phyloP scores from a whole-genome alignment of 2,113 vertebrate species.

The Baryphthengus martii region DNA sequence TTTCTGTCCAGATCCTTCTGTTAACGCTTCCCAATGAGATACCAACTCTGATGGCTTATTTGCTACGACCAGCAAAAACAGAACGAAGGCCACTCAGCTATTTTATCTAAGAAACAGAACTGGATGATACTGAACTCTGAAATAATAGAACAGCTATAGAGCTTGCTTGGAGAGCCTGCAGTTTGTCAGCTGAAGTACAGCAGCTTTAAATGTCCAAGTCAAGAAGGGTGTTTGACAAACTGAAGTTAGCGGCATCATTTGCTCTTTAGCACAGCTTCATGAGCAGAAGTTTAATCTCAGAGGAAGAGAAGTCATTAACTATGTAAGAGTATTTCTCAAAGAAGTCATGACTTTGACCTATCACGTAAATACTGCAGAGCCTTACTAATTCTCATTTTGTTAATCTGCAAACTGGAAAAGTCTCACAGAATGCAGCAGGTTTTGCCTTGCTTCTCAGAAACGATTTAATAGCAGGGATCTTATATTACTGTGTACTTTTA shows the following conservation, averaged over 20 bases:
- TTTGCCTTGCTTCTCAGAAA: neutral
- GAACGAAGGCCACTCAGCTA: neutral
- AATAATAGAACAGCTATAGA: neutral
- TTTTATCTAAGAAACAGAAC: neutral
- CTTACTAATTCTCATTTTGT: constrained; percentile 57
- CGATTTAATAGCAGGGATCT: constrained; percentile 1
- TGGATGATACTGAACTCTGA: neutral
- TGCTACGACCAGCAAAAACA: neutral
- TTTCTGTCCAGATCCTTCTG: neutral
- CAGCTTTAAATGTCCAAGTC: neutral
- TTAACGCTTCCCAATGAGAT: neutral
- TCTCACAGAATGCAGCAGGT: neutral
- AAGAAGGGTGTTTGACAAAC: constrained; percentile 34
- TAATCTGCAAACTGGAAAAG: constrained; percentile 49
- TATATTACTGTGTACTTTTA: neutral
- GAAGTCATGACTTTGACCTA: constrained; percentile 49
- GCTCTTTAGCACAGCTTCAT: constrained; percentile 31
- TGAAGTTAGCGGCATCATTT: constrained; percentile 43
- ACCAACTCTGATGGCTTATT: neutral
- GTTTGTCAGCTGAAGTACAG: neutral
- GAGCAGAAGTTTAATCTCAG: constrained; percentile 50
- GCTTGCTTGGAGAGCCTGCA: neutral
- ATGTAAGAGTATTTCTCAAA: constrained; percentile 37
- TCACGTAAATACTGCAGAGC: constrained; percentile 51
- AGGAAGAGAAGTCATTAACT: constrained; percentile 52